Base-by-base conservation (phyloP, 2,113 vertebrate species). In the Mus pahari region DNA sequence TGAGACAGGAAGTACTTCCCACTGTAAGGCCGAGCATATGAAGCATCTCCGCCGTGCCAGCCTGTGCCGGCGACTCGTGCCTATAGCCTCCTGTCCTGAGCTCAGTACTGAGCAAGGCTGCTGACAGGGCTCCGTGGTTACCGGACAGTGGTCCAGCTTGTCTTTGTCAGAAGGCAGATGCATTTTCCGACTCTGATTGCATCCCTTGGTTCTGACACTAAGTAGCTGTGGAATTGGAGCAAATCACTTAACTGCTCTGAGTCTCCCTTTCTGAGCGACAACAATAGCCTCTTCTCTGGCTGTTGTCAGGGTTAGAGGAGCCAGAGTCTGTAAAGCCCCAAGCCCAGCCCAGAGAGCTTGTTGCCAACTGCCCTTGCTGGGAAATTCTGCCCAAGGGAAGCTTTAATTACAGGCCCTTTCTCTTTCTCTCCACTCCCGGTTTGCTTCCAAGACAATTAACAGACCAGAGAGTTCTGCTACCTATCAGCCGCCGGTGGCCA, bases 381-480 rank as follows among this genome's bases (percentile, higher is more conserved):
- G 83, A 96, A 95, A 81, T 58, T 94, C 68, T 91, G 88, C 89
- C 93, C 92, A n/a, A 95, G 91, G 86, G 79, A 75, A 94, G 89
- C 74, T 95, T 96, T 86, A 91, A 90, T 97, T 95, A 92, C 79
- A 88, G 70, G 77, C 88, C 53, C 82, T 74, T 92, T 92, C 83
- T 78, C 77, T 81, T 84, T 75, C 79, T 91, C 53, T 66, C 70
- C 66, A 12, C 95, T 94, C 82, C 50, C 89, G 91, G 79, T 92
- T 96, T 91, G 89, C 91, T 97, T 97, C 97, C 94, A 94, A 97
- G 96, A 95, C 74, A 94, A 96, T 92, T 82, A 96, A 83, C 91
- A 93, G 96, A 94, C 82, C 77, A n/a, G 86, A 89, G 94, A 84
- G 60, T 93, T 93, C 95, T 91, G 94, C 92, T 94, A 86, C 92